phyloP scores from a whole-genome alignment of 37 sponge, comb jelly and placozoan species.

The Cliona cf. orientalis region DNA sequence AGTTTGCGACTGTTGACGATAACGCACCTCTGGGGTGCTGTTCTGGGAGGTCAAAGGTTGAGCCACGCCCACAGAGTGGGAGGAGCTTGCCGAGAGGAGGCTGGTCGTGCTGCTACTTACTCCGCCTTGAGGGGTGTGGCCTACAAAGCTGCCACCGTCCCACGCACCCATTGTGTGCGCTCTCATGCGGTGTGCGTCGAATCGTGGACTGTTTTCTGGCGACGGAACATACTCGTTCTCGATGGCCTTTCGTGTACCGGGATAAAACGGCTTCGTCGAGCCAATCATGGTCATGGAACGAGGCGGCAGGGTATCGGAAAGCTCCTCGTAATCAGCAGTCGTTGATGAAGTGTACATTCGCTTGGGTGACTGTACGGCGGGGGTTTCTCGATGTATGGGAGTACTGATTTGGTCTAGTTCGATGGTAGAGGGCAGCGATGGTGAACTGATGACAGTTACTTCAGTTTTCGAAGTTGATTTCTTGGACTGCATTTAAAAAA shows the following conservation, averaged over 20 bases:
- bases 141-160: neutral
- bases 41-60: neutral
- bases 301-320: conserved; percentile 24
- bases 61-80: neutral
- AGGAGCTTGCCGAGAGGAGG: neutral
- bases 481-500: too few species aligned
- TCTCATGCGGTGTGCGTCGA: conserved; percentile 21
- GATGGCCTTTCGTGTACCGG: conserved; percentile 13
- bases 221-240: conserved; percentile 75
- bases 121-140: neutral
- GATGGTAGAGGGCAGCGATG: too few species aligned
- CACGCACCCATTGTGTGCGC: conserved; percentile 42
- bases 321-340: conserved; percentile 56
- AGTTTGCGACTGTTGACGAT: neutral
- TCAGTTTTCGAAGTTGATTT: too few species aligned
- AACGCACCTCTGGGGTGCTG: neutral
- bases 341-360: neutral
- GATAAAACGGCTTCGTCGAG: conserved; percentile 1
- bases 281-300: conserved; percentile 33
- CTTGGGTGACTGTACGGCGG: too few species aligned
- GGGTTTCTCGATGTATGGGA: too few species aligned
- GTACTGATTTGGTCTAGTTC: too few species aligned
- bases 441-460: too few species aligned
- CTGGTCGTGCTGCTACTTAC: too few species aligned
- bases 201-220: conserved; percentile 52